These are phyloP conservation scores for Papilio polytes DNA, from an alignment of 1,140 invertebrate species.

Conservation along the genomic window DNA sequence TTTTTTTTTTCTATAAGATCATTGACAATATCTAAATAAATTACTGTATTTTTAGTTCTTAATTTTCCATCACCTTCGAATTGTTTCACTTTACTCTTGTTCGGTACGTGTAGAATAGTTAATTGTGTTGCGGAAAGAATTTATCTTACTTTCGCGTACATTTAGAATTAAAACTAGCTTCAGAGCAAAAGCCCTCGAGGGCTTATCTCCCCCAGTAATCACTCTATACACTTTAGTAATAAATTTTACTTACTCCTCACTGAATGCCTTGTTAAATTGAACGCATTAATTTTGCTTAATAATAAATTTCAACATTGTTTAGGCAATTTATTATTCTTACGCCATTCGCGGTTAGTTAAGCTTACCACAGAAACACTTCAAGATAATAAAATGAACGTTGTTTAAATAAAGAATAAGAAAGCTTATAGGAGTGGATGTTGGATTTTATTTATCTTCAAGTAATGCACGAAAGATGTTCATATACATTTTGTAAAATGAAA, in stretches of 20 bases:
- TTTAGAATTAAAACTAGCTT: constrained; percentile 8
- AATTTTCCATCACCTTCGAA: too few species aligned
- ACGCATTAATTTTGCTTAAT: constrained; percentile 26
- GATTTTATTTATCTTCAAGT: neutral
- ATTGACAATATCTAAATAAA: too few species aligned
- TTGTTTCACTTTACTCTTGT: too few species aligned
- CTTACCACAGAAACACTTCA: neutral
- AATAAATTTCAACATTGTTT: constrained; percentile 26
- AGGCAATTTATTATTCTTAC: constrained; percentile 24
- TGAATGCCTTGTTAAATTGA: constrained; percentile 21
- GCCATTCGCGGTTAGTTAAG: constrained; percentile 20
- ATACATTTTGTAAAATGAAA: too few species aligned
- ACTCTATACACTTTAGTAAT: constrained; percentile 18
- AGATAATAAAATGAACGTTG: neutral
- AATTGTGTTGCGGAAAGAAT: neutral
- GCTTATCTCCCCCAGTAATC: constrained; percentile 23
- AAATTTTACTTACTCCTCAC: constrained; percentile 15
- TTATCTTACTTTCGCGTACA: neutral
- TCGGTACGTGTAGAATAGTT: neutral
- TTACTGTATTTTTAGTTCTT: too few species aligned
- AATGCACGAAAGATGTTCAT: neutral
- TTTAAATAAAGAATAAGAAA: neutral
- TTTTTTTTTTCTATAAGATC: too few species aligned
- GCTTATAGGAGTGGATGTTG: neutral
- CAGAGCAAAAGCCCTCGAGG: constrained; percentile 1